Conservation (phyloP, 1,140 invertebrate genomes). For the Trinorchestia longiramus region DNA sequence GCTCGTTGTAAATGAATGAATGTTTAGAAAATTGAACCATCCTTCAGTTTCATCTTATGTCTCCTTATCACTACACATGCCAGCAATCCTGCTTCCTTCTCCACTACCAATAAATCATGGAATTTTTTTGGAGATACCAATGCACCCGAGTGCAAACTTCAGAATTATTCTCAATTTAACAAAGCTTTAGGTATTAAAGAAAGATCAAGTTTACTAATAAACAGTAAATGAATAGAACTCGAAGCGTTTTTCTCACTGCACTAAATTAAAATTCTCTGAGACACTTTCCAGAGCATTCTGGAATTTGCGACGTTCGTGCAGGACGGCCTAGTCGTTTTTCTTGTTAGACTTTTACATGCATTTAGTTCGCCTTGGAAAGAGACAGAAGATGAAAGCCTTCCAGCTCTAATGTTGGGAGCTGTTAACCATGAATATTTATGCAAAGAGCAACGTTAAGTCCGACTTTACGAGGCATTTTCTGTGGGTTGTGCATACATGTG, state of each 20-base stretch:
- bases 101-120: neutral
- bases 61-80: neutral
- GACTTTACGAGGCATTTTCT: neutral
- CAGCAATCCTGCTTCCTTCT: neutral
- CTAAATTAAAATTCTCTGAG: neutral
- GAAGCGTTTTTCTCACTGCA: neutral
- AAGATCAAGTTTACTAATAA: neutral
- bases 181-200: neutral
- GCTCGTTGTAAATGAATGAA: no score
- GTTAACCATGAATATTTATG: conserved; percentile 36
- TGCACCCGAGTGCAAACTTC: neutral
- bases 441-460: conserved; percentile 22
- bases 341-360: neutral
- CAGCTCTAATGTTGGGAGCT: neutral
- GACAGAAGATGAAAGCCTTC: conserved; percentile 6
- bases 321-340: neutral
- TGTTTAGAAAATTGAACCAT: neutral
- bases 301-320: neutral
- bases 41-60: neutral
- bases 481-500: neutral
- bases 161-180: neutral
- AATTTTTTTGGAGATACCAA: neutral
- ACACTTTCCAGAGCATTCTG: neutral
- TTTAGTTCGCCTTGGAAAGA: neutral
- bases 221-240: neutral